Conservation (phyloP, 2,797 vertebrate species). For the Liasis olivaceus region DNA sequence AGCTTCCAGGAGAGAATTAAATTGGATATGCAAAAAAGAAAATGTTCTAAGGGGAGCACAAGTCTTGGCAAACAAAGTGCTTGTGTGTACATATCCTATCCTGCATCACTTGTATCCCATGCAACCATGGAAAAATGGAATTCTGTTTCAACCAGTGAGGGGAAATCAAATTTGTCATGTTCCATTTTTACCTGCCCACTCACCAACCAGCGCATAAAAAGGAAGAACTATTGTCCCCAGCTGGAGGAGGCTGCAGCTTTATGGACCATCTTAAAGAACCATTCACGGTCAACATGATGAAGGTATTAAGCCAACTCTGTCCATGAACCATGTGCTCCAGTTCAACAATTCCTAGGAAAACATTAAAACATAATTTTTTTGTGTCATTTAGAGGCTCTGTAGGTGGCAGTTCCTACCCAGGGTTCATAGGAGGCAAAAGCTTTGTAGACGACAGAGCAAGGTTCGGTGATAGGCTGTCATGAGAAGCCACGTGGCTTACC, state of each 20-base stretch:
- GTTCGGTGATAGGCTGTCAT: not conserved
- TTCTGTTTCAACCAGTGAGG: not conserved
- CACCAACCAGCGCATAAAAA: not conserved
- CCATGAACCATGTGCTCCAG: not conserved
- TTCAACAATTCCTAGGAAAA: not conserved
- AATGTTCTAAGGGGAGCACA: not conserved
- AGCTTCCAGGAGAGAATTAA: not conserved
- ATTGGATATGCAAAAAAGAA: not conserved
- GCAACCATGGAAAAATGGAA: not conserved
- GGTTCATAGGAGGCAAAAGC: not conserved
- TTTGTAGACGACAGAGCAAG: not conserved
- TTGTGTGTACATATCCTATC: not conserved
- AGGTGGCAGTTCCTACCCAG: not conserved
- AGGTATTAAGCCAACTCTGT: not conserved
- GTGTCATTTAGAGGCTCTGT: too few relatives aligned
- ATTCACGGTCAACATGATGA: not conserved
- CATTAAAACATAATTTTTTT: too few relatives aligned
- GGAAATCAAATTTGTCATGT: not conserved
- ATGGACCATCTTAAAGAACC: not conserved
- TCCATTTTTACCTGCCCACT: not conserved
- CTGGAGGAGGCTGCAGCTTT: not conserved
- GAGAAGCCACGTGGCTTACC: not conserved
- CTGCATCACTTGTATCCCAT: not conserved
- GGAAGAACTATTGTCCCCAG: not conserved
- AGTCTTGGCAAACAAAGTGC: not conserved